phyloP scores from a whole-genome alignment of 2,888 invertebrate genomes.

The Arctia plantaginis region DNA sequence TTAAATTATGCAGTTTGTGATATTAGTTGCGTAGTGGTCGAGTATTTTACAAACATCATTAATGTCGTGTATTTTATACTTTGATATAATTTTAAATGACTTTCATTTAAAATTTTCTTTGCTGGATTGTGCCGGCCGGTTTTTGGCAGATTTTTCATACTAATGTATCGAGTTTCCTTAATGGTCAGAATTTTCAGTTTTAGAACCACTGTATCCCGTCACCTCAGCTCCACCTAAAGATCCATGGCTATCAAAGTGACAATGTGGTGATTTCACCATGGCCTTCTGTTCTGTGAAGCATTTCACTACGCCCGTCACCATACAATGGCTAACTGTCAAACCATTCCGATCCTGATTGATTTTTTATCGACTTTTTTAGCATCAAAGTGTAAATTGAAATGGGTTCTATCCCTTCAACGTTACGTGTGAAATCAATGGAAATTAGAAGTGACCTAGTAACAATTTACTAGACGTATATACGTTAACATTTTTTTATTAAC shows the following conservation, averaged over 20 bases:
- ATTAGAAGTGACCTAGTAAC: slow-evolving; percentile 31
- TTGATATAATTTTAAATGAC: not conserved
- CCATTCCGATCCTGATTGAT: slow-evolving; percentile 81
- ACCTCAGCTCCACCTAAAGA: slow-evolving; percentile 59
- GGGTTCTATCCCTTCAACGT: slow-evolving; percentile 70
- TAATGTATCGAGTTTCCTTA: not conserved
- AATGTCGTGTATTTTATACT: too few species aligned
- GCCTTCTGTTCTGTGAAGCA: slow-evolving; percentile 73
- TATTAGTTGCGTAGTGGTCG: not conserved
- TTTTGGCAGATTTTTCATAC: not conserved
- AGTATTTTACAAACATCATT: not conserved
- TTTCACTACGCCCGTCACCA: slow-evolving; percentile 78
- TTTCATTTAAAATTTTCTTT: not conserved
- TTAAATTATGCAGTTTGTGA: not conserved
- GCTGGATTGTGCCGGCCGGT: not conserved
- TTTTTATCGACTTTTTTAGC: slow-evolving; percentile 75
- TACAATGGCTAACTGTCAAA: slow-evolving; percentile 80
- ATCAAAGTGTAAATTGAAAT: slow-evolving; percentile 77
- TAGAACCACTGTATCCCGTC: slow-evolving; percentile 61
- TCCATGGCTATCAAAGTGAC: slow-evolving; percentile 75
- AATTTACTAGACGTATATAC: slow-evolving; percentile 37
- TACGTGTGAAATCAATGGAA: slow-evolving; percentile 65
- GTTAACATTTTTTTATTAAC: slow-evolving; percentile 43
- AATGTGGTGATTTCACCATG: slow-evolving; percentile 76
- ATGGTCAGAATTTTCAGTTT: slow-evolving; percentile 40